Percentiles rank a stretch among this genome's conserved stretches.
These are phyloP conservation scores for Clupea harengus DNA, from an alignment of 2,113 vertebrate species.

Conservation along the genomic window DNA sequence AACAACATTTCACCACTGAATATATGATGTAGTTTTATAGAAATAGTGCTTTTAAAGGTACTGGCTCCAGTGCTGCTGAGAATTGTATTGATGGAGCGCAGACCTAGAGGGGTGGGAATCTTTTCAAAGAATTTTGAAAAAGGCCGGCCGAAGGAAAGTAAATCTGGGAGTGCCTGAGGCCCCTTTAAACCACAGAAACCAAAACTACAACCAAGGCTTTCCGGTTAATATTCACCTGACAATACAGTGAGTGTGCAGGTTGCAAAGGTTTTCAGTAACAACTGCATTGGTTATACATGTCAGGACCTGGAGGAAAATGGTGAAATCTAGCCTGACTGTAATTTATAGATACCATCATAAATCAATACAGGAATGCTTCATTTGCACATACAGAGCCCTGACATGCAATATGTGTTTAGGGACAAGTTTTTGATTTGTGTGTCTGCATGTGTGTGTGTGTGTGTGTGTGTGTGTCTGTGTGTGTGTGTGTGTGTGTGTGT, in stretches of 20 bases:
- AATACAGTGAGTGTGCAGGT: neutral
- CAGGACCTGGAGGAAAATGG: neutral
- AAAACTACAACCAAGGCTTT: neutral
- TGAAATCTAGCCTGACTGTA: neutral
- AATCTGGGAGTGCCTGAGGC: neutral
- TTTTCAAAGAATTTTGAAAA: neutral
- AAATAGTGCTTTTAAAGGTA: neutral
- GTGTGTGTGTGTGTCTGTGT: neutral
- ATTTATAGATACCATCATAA: neutral
- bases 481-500: neutral
- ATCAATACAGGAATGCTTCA: neutral
- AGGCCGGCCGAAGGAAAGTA: neutral
- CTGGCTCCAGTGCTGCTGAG: neutral
- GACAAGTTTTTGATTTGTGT: neutral
- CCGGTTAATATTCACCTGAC: neutral
- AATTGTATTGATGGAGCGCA: neutral
- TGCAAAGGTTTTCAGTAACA: conserved; percentile 1
- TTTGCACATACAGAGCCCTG: neutral
- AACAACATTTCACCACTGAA: conserved; percentile 21
- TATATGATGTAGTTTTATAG: conserved; percentile 9
- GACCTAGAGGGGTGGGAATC: neutral
- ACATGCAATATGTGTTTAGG: neutral
- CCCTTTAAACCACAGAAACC: neutral
- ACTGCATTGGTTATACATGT: neutral
- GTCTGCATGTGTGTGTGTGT: neutral